These are phyloP conservation scores for Bubo blakistoni DNA, from an alignment of 2,113 vertebrate genomes.

Conservation along the genomic window DNA sequence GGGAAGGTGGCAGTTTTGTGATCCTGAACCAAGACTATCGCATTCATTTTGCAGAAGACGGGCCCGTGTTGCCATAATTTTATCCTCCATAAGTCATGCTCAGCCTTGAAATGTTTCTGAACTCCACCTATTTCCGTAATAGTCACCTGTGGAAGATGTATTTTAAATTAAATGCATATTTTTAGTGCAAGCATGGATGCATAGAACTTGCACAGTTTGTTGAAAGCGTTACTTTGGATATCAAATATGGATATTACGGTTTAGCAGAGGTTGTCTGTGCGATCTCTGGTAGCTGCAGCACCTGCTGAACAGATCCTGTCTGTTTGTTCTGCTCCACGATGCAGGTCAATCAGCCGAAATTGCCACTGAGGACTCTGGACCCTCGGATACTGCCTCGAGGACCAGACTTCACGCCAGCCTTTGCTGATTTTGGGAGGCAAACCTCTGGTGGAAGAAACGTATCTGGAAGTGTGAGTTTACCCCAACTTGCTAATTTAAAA, in stretches of 20 bases:
- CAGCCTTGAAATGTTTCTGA: background rate
- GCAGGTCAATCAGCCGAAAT: constrained; percentile 94
- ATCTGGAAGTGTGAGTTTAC: constrained; percentile 82
- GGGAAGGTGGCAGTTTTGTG: background rate
- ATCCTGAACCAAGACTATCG: background rate
- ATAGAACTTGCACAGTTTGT: background rate
- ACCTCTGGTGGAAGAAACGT: constrained; percentile 83
- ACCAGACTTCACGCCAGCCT: constrained; percentile 96
- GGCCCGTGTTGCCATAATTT: background rate
- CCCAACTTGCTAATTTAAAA: constrained; percentile 30
- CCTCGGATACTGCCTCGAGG: constrained; percentile 89
- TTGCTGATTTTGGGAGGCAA: constrained; percentile 93
- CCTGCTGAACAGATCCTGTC: background rate
- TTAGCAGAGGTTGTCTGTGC: background rate
- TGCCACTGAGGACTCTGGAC: constrained; percentile 84
- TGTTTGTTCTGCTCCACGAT: background rate
- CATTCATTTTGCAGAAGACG: background rate
- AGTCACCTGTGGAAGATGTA: background rate
- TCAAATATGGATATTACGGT: rapidly evolving
- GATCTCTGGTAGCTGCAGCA: background rate
- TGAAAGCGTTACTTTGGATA: background rate
- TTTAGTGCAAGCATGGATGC: background rate
- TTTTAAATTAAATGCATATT: background rate
- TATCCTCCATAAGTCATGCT: background rate
- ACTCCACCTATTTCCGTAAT: background rate